Evolutionary conservation across 2,797 vertebrate species (phyloP).

Genomic region (Leucoraja ocellata): DNA sequence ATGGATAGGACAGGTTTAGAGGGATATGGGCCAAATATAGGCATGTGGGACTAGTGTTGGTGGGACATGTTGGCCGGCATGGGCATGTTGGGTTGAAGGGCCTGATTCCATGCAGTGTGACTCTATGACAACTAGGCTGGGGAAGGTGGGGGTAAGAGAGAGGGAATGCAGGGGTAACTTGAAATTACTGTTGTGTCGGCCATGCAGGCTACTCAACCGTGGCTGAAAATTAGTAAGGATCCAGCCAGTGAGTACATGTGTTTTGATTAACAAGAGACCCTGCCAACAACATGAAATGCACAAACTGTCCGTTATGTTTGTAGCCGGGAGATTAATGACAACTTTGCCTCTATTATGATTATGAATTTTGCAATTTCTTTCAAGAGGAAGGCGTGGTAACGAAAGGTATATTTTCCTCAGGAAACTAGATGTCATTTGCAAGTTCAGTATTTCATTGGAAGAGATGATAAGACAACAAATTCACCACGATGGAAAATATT

Average conservation of each 20-base stretch:
- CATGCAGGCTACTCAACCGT: neutral
- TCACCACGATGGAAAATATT: neutral
- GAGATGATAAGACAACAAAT: neutral
- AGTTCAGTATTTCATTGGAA: neutral
- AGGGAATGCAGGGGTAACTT: too few relatives aligned
- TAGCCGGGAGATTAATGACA: neutral
- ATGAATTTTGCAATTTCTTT: neutral
- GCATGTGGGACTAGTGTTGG: too few relatives aligned
- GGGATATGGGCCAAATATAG: too few relatives aligned
- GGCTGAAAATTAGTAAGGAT: conserved; percentile 14
- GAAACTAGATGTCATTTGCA: neutral
- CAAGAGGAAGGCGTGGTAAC: too few relatives aligned
- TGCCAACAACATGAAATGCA: neutral
- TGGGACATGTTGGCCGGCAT: too few relatives aligned
- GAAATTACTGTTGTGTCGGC: neutral
- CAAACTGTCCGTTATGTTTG: neutral
- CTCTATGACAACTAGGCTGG: too few relatives aligned
- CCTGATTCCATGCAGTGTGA: too few relatives aligned
- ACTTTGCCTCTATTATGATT: neutral
- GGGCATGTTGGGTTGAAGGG: too few relatives aligned
- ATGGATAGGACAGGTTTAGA: too few relatives aligned
- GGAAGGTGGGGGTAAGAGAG: too few relatives aligned
- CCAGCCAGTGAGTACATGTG: neutral
- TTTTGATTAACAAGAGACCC: neutral
- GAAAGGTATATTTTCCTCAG: conserved; percentile 2